Evolutionary conservation across 1,140 invertebrate genomes (phyloP).

Genomic region (Drosophila nebulosa): DNA sequence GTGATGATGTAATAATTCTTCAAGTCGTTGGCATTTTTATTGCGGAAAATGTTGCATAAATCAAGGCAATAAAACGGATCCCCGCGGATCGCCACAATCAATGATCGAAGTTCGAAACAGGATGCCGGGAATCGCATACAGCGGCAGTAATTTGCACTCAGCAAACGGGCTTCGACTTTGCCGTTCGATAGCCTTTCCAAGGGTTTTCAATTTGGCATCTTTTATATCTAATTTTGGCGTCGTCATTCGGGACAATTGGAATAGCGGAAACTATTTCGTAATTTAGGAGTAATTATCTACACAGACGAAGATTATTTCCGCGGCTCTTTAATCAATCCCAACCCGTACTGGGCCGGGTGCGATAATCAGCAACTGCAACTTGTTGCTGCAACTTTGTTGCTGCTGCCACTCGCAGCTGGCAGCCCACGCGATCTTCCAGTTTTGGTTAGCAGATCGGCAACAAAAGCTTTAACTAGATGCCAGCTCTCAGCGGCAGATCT

Average conservation of each 20-base stretch:
- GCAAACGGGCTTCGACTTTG: slow-evolving; percentile 28
- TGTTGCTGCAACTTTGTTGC: slow-evolving; percentile 58
- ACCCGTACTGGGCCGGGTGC: neutral
- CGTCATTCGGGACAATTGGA: slow-evolving; percentile 56
- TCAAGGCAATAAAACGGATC: slow-evolving; percentile 70
- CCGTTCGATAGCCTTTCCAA: slow-evolving; percentile 18
- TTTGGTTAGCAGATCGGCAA: slow-evolving; percentile 54
- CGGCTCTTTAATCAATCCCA: slow-evolving; percentile 36
- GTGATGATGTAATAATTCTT: slow-evolving; percentile 79
- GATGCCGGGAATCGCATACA: slow-evolving; percentile 59
- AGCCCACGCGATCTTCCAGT: slow-evolving; percentile 48
- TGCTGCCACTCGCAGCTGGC: slow-evolving; percentile 28
- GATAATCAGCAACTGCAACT: slow-evolving; percentile 58
- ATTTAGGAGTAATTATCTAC: slow-evolving; percentile 34
- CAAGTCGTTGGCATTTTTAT: slow-evolving; percentile 70
- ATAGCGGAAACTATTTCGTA: slow-evolving; percentile 32
- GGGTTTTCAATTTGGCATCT: slow-evolving; percentile 29
- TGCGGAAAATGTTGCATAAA: slow-evolving; percentile 76
- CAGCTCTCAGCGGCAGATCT: slow-evolving; percentile 51
- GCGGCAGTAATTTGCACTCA: slow-evolving; percentile 38
- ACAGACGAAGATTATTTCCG: slow-evolving; percentile 31
- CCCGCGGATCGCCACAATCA: slow-evolving; percentile 15
- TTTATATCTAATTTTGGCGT: slow-evolving; percentile 30
- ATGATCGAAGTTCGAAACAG: slow-evolving; percentile 42
- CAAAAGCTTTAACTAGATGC: slow-evolving; percentile 29